Conservation (phyloP, 2,888 invertebrate genomes). For the Dasypogon diadema region DNA sequence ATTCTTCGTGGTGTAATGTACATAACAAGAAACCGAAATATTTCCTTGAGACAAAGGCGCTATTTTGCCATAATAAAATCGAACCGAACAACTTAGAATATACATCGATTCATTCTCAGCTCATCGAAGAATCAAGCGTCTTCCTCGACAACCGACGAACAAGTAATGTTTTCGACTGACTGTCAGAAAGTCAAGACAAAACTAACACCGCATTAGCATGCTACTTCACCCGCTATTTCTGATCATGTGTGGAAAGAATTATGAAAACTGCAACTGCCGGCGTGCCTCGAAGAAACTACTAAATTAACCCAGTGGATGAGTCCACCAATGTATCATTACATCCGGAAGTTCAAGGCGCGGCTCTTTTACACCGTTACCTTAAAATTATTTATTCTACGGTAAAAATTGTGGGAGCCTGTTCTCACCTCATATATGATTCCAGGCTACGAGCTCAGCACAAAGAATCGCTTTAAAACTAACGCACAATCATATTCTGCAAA, state of each 20-base stretch:
- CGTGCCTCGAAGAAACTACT: background rate
- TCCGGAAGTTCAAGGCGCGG: constrained; percentile 20
- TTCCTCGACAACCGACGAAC: background rate
- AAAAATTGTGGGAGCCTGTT: constrained; percentile 23
- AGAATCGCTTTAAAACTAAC: background rate
- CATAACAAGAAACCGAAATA: too few relatives aligned
- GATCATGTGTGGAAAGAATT: constrained; percentile 24
- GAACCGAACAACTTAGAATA: background rate
- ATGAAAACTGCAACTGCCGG: constrained; percentile 21
- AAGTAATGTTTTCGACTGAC: background rate
- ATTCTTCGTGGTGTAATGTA: too few relatives aligned
- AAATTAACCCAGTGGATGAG: background rate
- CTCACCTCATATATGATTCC: background rate
- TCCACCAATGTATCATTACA: constrained; percentile 4
- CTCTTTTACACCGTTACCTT: background rate
- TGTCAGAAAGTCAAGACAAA: background rate
- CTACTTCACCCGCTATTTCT: constrained; percentile 13
- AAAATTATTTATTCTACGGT: constrained; percentile 17
- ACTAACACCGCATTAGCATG: constrained; percentile 18
- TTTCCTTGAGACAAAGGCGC: too few relatives aligned
- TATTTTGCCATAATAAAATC: too few relatives aligned
- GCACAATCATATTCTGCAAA: background rate
- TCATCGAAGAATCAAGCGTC: constrained; percentile 2
- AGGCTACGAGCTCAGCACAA: too few relatives aligned
- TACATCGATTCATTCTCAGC: background rate